A percentile compares a stretch with the other conserved stretches of the same genome.
These are phyloP conservation scores for Scaptodrosophila lebanonensis DNA, from an alignment of 1,140 invertebrate species.

Conservation along the genomic window DNA sequence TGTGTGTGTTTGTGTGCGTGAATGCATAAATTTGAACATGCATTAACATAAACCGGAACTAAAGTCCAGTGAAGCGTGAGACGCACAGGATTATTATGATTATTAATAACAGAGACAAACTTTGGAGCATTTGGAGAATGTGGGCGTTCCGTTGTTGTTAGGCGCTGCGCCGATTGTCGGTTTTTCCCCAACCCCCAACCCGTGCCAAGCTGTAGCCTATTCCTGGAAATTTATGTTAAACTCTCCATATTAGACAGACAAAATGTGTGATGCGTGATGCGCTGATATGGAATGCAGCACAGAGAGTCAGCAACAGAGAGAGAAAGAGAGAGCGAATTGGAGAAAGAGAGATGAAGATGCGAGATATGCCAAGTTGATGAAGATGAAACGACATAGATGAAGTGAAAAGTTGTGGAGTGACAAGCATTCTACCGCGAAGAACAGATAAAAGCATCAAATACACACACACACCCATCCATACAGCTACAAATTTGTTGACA, in stretches of 20 bases:
- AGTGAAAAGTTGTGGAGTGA: conserved; percentile 50
- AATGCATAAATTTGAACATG: conserved; percentile 46
- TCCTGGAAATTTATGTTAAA: conserved; percentile 2
- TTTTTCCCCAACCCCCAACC: too few species aligned
- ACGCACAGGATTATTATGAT: conserved; percentile 32
- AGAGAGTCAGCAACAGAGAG: too few species aligned
- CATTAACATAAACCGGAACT: conserved; percentile 67
- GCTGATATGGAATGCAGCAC: too few species aligned
- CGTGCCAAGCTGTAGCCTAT: conserved; percentile 6
- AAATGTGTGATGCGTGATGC: conserved; percentile 33
- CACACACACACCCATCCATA: conserved; percentile 17
- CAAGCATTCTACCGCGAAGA: conserved; percentile 69
- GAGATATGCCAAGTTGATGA: conserved; percentile 37
- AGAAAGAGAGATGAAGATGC: conserved; percentile 18
- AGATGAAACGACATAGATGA: conserved; percentile 52
- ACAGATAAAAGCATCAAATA: conserved; percentile 61
- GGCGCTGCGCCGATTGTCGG: too few species aligned
- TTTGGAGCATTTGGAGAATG: conserved; percentile 5
- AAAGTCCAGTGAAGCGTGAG: conserved; percentile 50
- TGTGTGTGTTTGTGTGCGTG: too few species aligned
- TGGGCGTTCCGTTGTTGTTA: too few species aligned
- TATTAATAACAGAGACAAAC: conserved; percentile 43
- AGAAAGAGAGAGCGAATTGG: too few species aligned
- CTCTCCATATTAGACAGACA: conserved; percentile 12
- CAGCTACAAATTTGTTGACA: conserved; percentile 63